A percentile compares a stretch with the other conserved stretches of the same genome.
Conservation (phyloP, 1,140 invertebrate species). For the Drosophila watanabei region DNA sequence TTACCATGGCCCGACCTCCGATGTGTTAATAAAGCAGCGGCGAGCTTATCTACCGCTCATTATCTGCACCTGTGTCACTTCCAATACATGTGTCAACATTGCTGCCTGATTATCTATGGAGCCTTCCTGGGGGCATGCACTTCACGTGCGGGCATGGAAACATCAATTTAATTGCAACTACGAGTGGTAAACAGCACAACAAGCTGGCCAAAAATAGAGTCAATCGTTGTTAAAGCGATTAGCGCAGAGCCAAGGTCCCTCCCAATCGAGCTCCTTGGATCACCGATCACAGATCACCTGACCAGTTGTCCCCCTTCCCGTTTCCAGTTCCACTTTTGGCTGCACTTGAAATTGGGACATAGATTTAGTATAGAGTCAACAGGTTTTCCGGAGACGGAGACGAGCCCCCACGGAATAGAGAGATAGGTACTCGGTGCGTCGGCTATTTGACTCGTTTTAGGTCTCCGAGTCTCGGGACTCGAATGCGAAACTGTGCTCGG, state of each 20-base stretch:
- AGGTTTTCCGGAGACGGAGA: conserved; percentile 29
- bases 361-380: conserved; percentile 4
- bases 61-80: conserved; percentile 56
- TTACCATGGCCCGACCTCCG: conserved; percentile 16
- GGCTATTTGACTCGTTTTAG: conserved; percentile 8
- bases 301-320: conserved; percentile 5
- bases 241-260: conserved; percentile 8
- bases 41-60: conserved; percentile 48
- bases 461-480: conserved; percentile 5
- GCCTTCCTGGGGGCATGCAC: conserved; percentile 8
- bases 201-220: conserved; percentile 25
- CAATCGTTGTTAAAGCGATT: conserved; percentile 14
- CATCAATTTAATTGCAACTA: conserved; percentile 44
- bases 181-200: conserved; percentile 30
- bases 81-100: conserved; percentile 57
- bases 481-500: conserved; percentile 25
- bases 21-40: conserved; percentile 51
- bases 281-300: conserved; percentile 20
- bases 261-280: conserved; percentile 13
- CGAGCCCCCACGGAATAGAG: conserved; percentile 38
- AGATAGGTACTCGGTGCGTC: conserved; percentile 27
- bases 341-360: conserved; percentile 13
- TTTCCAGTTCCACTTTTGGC: conserved; percentile 1
- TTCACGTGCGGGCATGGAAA: conserved; percentile 34
- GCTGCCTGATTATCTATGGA: conserved; percentile 16